These are phyloP conservation scores for Silurus aristotelis DNA, from an alignment of 2,797 vertebrate genomes.

Conservation along the genomic window DNA sequence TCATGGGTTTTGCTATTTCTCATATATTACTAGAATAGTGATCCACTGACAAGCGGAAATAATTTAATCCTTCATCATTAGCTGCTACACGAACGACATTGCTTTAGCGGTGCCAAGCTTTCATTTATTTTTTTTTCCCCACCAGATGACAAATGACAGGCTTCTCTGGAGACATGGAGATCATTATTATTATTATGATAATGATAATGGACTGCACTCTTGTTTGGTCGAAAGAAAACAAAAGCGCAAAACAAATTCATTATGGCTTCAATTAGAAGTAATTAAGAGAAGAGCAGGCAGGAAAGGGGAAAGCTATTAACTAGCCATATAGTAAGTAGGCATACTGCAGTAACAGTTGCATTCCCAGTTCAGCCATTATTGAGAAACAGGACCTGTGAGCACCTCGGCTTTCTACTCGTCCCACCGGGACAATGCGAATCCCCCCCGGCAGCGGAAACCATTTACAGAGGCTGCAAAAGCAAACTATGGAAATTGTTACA, in stretches of 20 bases:
- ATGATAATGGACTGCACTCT: conserved; percentile 48
- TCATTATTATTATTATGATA: conserved; percentile 41
- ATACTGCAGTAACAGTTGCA: conserved; percentile 35
- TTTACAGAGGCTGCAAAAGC: conserved; percentile 53
- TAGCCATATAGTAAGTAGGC: conserved; percentile 28
- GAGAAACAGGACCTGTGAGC: conserved; percentile 45
- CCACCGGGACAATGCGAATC: conserved; percentile 11
- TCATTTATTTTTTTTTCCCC: not conserved
- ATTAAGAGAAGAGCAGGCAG: conserved; percentile 55
- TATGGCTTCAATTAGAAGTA: conserved; percentile 60
- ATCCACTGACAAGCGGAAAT: conserved; percentile 17
- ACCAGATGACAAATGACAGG: conserved; percentile 39
- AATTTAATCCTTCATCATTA: conserved; percentile 50
- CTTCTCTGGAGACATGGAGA: conserved; percentile 45
- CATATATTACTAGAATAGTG: not conserved
- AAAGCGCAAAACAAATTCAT: conserved; percentile 55
- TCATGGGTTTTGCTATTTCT: not conserved
- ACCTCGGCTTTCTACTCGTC: conserved; percentile 19
- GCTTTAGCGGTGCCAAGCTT: conserved; percentile 47
- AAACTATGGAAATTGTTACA: conserved; percentile 17
- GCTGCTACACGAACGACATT: conserved; percentile 40
- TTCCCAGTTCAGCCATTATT: conserved; percentile 37
- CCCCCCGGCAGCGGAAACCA: conserved; percentile 35
- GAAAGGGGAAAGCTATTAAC: conserved; percentile 52
- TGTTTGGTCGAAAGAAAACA: conserved; percentile 35